Conservation (phyloP, 2,888 invertebrate species). For the Dryococelus australis region DNA sequence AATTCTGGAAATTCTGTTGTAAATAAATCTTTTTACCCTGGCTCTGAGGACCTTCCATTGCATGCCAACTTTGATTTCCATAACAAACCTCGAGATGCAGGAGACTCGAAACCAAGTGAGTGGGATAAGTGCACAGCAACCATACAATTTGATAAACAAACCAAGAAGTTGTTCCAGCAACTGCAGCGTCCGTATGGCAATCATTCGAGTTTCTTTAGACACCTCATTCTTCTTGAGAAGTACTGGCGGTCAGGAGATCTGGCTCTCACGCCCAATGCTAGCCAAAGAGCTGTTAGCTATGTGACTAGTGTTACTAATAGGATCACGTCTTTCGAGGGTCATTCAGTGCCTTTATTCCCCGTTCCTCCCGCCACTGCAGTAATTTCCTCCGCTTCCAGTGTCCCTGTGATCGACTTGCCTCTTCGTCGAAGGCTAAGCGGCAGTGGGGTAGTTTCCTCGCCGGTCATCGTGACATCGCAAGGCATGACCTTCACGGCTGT, state of each 20-base stretch:
- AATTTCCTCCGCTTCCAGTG: constrained; percentile 32
- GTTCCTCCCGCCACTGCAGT: constrained; percentile 38
- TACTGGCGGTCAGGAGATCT: constrained; percentile 71
- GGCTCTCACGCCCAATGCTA: constrained; percentile 74
- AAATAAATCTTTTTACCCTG: constrained; percentile 67
- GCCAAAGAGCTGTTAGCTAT: constrained; percentile 77
- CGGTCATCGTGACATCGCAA: constrained; percentile 22
- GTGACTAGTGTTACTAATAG: constrained; percentile 82
- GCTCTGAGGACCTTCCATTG: constrained; percentile 82
- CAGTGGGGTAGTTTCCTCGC: constrained; percentile 2
- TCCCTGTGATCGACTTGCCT: constrained; percentile 40
- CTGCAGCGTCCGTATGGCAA: constrained; percentile 87
- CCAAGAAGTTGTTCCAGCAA: constrained; percentile 81
- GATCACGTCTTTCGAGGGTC: constrained; percentile 74
- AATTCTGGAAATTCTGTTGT: neutral
- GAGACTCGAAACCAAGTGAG: constrained; percentile 56
- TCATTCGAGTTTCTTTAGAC: constrained; percentile 84
- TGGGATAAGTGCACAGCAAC: constrained; percentile 84
- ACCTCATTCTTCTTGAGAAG: constrained; percentile 81
- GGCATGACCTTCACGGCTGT: constrained; percentile 25
- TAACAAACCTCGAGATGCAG: constrained; percentile 4
- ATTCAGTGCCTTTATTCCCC: constrained; percentile 39
- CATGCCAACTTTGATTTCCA: constrained; percentile 77
- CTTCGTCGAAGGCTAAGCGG: constrained; percentile 21
- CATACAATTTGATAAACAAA: constrained; percentile 84